A percentile compares a stretch with the other conserved stretches of the same genome.
Evolutionary conservation across 2,113 vertebrate genomes (phyloP).

Genomic region (Alectura lathami): DNA sequence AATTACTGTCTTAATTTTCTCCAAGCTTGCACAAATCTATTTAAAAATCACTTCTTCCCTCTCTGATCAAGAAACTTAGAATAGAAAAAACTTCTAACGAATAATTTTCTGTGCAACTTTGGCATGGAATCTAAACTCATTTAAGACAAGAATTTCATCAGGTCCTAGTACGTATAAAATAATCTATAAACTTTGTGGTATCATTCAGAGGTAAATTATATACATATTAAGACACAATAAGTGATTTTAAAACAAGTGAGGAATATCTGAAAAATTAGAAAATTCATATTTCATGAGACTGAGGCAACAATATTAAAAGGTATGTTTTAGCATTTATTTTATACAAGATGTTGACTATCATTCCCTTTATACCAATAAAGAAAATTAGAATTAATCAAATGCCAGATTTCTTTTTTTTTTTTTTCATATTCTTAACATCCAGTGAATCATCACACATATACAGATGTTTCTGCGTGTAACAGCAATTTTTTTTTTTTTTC

Average conservation of each 20-base stretch:
- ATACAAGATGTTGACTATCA: not conserved
- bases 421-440: too few species aligned
- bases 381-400: not conserved
- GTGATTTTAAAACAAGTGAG: conserved; percentile 1
- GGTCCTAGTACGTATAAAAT: not conserved
- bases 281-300: not conserved
- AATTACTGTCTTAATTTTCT: conserved; percentile 55
- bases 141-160: not conserved
- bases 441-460: too few species aligned
- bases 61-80: not conserved
- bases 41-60: not conserved
- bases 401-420: too few species aligned
- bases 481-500: not conserved
- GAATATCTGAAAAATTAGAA: conserved; percentile 4
- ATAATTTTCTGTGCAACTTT: not conserved
- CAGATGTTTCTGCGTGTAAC: not conserved
- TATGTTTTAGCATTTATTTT: not conserved
- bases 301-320: not conserved
- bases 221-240: not conserved
- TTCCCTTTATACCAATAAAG: not conserved
- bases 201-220: not conserved
- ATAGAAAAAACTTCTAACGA: not conserved
- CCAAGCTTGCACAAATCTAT: not conserved
- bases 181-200: conserved; percentile 1
- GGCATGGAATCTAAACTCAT: not conserved